Conservation (phyloP, 2,113 vertebrate species). For the Pogonocichla stellata region DNA sequence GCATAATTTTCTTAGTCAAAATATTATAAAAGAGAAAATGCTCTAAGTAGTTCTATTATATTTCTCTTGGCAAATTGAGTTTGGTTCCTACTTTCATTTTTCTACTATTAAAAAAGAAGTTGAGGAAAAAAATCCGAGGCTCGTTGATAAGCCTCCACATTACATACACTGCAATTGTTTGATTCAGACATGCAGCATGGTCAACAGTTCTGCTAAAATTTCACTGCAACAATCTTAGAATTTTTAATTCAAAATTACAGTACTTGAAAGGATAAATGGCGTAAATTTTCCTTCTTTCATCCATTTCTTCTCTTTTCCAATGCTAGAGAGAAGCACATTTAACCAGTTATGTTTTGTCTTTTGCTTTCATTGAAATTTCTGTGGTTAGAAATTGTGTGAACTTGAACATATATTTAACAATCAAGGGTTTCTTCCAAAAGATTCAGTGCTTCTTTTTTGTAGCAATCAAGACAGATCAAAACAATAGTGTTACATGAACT, state of each 20-base stretch:
- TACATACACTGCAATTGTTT: neutral
- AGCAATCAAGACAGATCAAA: neutral
- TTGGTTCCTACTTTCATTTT: neutral
- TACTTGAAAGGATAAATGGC: neutral
- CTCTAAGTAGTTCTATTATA: neutral
- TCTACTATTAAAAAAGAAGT: neutral
- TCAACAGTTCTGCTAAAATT: neutral
- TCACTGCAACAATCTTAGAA: neutral
- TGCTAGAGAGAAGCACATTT: neutral
- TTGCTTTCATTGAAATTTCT: neutral
- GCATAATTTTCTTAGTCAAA: fast-evolving
- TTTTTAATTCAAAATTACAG: neutral
- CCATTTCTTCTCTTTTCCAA: neutral
- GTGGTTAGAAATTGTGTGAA: neutral
- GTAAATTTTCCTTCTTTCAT: neutral
- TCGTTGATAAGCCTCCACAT: neutral
- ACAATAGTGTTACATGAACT: neutral
- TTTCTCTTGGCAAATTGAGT: neutral
- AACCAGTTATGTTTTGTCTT: fast-evolving
- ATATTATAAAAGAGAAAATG: neutral
- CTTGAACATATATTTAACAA: neutral
- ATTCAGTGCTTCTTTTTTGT: neutral
- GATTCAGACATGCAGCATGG: neutral
- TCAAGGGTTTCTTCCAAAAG: neutral
- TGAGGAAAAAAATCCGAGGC: neutral